Percentiles rank a stretch among this genome's conserved stretches.
Evolutionary conservation across 2,113 vertebrate species (phyloP).

Genomic region (Archocentrus centrarchus): DNA sequence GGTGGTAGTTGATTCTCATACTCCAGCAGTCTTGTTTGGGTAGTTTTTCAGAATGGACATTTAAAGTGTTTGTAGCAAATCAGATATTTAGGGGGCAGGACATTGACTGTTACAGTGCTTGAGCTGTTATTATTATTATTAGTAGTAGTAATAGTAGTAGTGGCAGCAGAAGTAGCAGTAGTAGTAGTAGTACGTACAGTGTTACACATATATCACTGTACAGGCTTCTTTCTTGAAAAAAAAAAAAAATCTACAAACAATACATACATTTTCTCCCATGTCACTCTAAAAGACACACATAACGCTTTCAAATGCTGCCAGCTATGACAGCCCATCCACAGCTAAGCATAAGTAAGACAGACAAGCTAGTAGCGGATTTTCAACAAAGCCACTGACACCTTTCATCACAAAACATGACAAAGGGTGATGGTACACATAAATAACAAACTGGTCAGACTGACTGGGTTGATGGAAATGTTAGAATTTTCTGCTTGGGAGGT

Average conservation of each 20-base stretch:
- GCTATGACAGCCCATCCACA: slow-evolving; percentile 46
- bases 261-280: background rate
- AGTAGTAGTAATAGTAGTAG: rapidly evolving
- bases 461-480: slow-evolving; percentile 44
- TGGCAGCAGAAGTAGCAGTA: background rate
- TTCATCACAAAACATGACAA: slow-evolving; percentile 39
- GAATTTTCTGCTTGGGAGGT: slow-evolving; percentile 44
- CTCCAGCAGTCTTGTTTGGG: background rate
- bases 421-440: slow-evolving; percentile 55
- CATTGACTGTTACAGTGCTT: background rate
- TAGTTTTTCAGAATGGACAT: background rate
- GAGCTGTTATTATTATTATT: background rate
- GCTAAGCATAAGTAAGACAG: slow-evolving; percentile 42
- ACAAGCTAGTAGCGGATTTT: slow-evolving; percentile 37
- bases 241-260: background rate
- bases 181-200: background rate
- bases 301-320: slow-evolving; percentile 15
- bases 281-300: slow-evolving; percentile 16
- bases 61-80: background rate
- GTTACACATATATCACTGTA: background rate
- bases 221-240: background rate
- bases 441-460: slow-evolving; percentile 61
- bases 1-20: background rate
- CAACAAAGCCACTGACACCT: slow-evolving; percentile 56
- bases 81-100: slow-evolving; percentile 13